Base-by-base conservation (phyloP, 2,113 vertebrate species). In the Xyliphius kryptos region DNA sequence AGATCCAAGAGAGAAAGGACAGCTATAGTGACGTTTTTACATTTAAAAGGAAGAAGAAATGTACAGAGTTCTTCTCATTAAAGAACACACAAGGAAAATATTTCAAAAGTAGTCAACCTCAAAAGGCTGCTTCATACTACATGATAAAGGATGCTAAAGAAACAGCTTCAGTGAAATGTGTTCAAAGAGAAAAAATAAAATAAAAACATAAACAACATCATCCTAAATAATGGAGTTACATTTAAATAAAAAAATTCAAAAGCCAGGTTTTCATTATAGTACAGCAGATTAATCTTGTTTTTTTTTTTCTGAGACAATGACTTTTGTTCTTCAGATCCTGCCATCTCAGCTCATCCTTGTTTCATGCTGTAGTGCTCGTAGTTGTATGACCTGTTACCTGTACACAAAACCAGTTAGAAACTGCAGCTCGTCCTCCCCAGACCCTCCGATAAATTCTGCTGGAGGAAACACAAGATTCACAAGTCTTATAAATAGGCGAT, bases 391-490 rank as follows among this genome's bases (percentile, higher is more conserved):
- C 80, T n/a, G 83, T 91, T 89, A 91, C 88, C 89, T 89, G 78
- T 86, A 82, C 75, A 67, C 81, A 86, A 88, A 88, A 75, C 82
- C 87, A 63, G 74, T 91, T 88, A 93, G 88, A 92, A 92, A 89
- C 88, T 91, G 88, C 87, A 85, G 79, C n/a, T n/a, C n/a, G n/a
- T n/a, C n/a, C n/a, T n/a, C n/a, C n/a, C n/a, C n/a, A n/a, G n/a
- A n/a, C n/a, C n/a, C n/a, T n/a, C n/a, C n/a, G n/a, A n/a, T n/a
- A n/a, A n/a, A n/a, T n/a, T n/a, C n/a, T n/a, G n/a, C n/a, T n/a
- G n/a, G n/a, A n/a, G n/a, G n/a, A 75, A 74, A 75, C 64, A 76
- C 20, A 73, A 37, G 58, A 55, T 59, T 3, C 53, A 67, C 53
- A 67, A 40, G 64, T 19, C 13, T 63, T 41, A 59, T 17, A 63